These are phyloP conservation scores for Itoplectis maculator DNA, from an alignment of 2,888 invertebrate species.

Conservation along the genomic window DNA sequence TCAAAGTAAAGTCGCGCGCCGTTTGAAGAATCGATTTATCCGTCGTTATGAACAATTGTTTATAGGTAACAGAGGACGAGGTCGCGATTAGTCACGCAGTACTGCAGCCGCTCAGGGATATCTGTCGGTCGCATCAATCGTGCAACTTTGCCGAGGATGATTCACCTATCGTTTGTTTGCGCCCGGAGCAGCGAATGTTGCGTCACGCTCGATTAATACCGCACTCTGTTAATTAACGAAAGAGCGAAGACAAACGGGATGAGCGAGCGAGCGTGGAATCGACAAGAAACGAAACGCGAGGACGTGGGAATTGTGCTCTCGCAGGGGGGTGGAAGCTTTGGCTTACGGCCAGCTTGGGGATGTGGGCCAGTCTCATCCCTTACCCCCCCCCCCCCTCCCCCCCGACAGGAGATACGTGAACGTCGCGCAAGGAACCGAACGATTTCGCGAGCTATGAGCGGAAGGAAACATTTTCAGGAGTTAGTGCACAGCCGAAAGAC, in stretches of 20 bases:
- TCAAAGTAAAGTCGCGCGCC: not conserved
- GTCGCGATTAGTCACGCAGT: slow-evolving; percentile 39
- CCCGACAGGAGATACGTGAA: slow-evolving; percentile 14
- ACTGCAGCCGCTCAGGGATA: not conserved
- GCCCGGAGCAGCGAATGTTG: slow-evolving; percentile 14
- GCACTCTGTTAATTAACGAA: slow-evolving; percentile 47
- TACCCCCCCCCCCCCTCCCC: not conserved
- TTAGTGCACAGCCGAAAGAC: not conserved
- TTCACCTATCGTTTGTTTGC: slow-evolving; percentile 25
- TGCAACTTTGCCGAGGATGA: slow-evolving; percentile 12
- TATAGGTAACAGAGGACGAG: not conserved
- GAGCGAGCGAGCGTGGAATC: slow-evolving; percentile 27
- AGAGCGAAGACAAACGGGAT: slow-evolving; percentile 31
- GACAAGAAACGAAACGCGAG: slow-evolving; percentile 29
- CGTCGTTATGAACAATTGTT: slow-evolving; percentile 1
- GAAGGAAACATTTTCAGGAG: slow-evolving; percentile 34
- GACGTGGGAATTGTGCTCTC: slow-evolving; percentile 32
- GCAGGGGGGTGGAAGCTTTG: slow-evolving; percentile 41
- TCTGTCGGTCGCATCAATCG: slow-evolving; percentile 35
- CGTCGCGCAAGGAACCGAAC: slow-evolving; percentile 2
- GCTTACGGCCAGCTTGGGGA: slow-evolving; percentile 46
- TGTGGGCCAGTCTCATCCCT: slow-evolving; percentile 50
- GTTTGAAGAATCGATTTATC: slow-evolving; percentile 14
- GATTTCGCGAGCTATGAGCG: slow-evolving; percentile 14
- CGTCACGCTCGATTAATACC: slow-evolving; percentile 38